Evolutionary conservation across 2,888 invertebrate genomes (phyloP).

Genomic region (Muschampia plurimacula): DNA sequence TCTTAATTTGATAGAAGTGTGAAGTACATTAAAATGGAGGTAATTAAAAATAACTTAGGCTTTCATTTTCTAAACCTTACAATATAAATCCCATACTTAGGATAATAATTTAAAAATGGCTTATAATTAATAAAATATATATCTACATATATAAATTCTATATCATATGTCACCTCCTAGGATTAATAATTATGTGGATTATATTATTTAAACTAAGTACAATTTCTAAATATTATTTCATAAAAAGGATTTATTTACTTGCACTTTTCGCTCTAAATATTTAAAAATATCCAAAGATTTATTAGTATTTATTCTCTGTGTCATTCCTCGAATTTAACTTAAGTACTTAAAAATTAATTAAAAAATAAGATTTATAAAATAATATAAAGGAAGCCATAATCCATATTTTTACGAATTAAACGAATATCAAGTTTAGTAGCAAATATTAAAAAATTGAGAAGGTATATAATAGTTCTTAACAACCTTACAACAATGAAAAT

Average conservation of each 20-base stretch:
- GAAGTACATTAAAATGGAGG: conserved; percentile 15
- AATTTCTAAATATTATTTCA: not conserved
- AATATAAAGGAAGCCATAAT: no score
- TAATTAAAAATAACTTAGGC: not conserved
- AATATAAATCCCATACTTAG: not conserved
- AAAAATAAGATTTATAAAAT: not conserved
- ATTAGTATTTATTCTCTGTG: not conserved
- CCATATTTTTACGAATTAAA: not conserved
- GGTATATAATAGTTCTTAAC: not conserved
- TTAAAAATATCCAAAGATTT: not conserved
- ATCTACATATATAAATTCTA: conserved; percentile 27
- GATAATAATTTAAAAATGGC: conserved; percentile 4
- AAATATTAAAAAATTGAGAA: not conserved
- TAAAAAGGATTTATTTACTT: not conserved
- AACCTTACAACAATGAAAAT: not conserved
- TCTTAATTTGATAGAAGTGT: conserved; percentile 13
- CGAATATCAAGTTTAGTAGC: no score
- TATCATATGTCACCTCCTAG: conserved; percentile 69
- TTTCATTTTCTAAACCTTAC: not conserved
- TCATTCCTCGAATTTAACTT: no score
- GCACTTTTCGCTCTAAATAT: not conserved
- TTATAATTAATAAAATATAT: conserved; percentile 24
- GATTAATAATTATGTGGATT: conserved; percentile 43
- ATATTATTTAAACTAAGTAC: conserved; percentile 21
- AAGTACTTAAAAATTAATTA: no score